Evolutionary conservation across 2,113 vertebrate genomes (phyloP), one percentile per base, ranked within the genome.

Genomic region (Pseudolaguvia tuberculata): DNA sequence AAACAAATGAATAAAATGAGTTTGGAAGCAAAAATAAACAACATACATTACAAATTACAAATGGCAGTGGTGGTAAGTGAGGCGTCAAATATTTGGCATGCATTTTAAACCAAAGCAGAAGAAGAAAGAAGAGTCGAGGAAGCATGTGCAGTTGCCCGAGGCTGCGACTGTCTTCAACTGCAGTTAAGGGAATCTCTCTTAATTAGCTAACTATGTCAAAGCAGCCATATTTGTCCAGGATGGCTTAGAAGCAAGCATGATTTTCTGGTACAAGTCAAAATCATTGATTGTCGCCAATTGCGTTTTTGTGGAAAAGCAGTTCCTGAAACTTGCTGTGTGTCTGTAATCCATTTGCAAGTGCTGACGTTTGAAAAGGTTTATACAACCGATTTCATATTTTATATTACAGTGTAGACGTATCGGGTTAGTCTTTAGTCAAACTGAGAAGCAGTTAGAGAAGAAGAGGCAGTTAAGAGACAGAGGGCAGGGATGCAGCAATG

Each of bases 121-220:
- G 79, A 85, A 87, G 89, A 90, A 89, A 92, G 89, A 90, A 90
- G 89, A 92, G 89, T 90, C 88, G 90, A 89, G 86, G 86, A 91
- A 91, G 90, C 90, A 86, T 91, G 89, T 90, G 89, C 89, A 88
- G 89, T 91, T 92, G 91, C 90, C 89, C 84, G 89, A 90, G 89
- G 91, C 88, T 86, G 87, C 88, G 90, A 89, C 88, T 83, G 83
- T 86, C 83, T 85, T 86, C 85, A 83, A 87, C 85, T 89, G 85
- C 87, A 85, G 83, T 89, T 87, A 88, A 85, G 83, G 83, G 84
- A 88, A 86, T 81, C 80, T 84, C 75, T 87, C 86, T 85, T 87
- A 80, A 84, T 84, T 88, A 87, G 83, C 80, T 81, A 61, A 82
- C 81, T 80, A 78, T 78, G 75, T 73, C 77, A 80, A 83, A 86